Conservation (phyloP, 2,113 vertebrate genomes). For the Scomber scombrus region DNA sequence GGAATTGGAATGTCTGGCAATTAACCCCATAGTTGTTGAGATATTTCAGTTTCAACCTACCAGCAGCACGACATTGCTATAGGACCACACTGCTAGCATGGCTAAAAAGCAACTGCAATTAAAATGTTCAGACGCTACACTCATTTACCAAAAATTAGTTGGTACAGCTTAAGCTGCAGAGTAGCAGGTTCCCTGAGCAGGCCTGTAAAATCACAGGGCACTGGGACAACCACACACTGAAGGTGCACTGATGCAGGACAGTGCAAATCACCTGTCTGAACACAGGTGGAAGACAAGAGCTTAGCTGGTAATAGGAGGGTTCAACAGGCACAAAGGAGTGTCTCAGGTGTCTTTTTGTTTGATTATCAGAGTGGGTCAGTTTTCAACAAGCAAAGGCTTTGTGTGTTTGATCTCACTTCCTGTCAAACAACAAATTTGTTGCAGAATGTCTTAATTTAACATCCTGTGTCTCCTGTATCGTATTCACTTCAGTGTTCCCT, state of each 20-base stretch:
- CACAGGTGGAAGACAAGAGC: constrained; percentile 63
- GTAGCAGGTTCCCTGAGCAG: constrained; percentile 46
- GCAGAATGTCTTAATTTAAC: constrained; percentile 47
- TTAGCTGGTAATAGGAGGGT: constrained; percentile 65
- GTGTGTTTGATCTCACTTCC: constrained; percentile 52
- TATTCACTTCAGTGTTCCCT: constrained; percentile 14
- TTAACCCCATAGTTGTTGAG: too few species aligned
- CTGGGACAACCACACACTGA: neutral
- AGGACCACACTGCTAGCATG: too few species aligned
- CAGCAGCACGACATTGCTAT: too few species aligned
- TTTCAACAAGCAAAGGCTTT: constrained; percentile 41
- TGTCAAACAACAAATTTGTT: constrained; percentile 15
- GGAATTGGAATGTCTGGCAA: too few species aligned
- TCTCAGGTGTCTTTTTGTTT: constrained; percentile 55
- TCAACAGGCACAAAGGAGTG: constrained; percentile 56
- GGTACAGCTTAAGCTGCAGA: constrained; percentile 26
- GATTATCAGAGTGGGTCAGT: constrained; percentile 53
- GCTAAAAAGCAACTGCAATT: neutral
- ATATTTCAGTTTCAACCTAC: too few species aligned
- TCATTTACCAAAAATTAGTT: neutral
- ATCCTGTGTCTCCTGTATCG: constrained; percentile 18
- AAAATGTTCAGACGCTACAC: constrained; percentile 11
- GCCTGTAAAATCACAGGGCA: constrained; percentile 49
- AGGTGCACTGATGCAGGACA: constrained; percentile 15
- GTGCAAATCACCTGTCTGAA: constrained; percentile 56